Evolutionary conservation across 2,797 vertebrate species (phyloP).

Genomic region (Enteromius unitaeniatus): DNA sequence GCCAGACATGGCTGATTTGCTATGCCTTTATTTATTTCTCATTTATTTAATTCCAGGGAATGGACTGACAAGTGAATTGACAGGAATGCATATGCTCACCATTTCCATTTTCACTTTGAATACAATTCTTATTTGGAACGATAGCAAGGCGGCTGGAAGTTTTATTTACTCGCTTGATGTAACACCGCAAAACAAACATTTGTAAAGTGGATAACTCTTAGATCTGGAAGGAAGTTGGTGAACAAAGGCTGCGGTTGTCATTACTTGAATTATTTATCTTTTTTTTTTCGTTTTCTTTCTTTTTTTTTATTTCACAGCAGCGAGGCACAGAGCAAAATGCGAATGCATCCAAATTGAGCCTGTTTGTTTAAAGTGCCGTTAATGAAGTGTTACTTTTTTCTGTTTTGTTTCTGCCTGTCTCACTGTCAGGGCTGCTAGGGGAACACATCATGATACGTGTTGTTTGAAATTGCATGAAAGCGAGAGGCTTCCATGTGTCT

Average conservation of each 20-base stretch:
- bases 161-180: slow-evolving; percentile 49
- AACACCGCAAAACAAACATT: slow-evolving; percentile 46
- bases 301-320: slow-evolving; percentile 21
- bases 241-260: slow-evolving; percentile 45
- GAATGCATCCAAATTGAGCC: slow-evolving; percentile 54
- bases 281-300: slow-evolving; percentile 27
- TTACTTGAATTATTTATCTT: slow-evolving; percentile 46
- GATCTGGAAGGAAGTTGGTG: slow-evolving; percentile 37
- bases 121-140: slow-evolving; percentile 31
- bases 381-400: slow-evolving; percentile 72
- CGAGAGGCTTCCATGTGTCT: slow-evolving; percentile 69
- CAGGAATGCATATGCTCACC: slow-evolving; percentile 22
- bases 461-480: slow-evolving; percentile 76
- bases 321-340: slow-evolving; percentile 35
- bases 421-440: slow-evolving; percentile 59
- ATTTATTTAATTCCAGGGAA: slow-evolving; percentile 14
- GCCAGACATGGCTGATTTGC: slow-evolving; percentile 30
- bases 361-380: slow-evolving; percentile 70
- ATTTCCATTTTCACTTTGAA: slow-evolving; percentile 39
- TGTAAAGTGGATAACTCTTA: slow-evolving; percentile 53
- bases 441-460: slow-evolving; percentile 67
- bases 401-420: slow-evolving; percentile 51
- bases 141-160: slow-evolving; percentile 13
- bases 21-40: slow-evolving; percentile 15
- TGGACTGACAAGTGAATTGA: slow-evolving; percentile 41